Base-by-base conservation (phyloP, 2,888 invertebrate genomes). In the Eristalis tenax region DNA sequence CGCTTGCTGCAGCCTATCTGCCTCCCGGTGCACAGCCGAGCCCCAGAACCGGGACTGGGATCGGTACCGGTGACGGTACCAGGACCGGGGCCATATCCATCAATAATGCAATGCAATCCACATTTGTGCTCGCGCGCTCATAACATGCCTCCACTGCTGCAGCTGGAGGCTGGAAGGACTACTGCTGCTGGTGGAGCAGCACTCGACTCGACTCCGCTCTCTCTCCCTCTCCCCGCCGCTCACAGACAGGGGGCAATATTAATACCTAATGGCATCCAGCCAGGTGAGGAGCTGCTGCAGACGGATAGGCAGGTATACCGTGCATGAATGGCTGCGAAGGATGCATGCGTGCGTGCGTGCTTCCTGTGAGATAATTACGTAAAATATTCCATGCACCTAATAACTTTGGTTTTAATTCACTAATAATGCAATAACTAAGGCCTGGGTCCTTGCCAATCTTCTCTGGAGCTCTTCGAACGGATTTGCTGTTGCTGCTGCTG, bases 401-500 rank as follows among this genome's bases (percentile, higher is more conserved):
- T 88, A 84, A 88, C 88, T 88, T 88, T 84, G 88, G 83, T 88
- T 88, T 88, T 88, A 88, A 88, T 88, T 88, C 88, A 88, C 88
- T 88, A 84, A 88, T 88, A 88, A 88, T 86, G 88, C 80, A 88
- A 86, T 78, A 86, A 88, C 84, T 83, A 83, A 87, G 64, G 73
- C 83, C 79, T 73, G 79, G 63, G 76, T 83, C 79, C 87, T 87
- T 83, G 83, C 78, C 70, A 59, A 13, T 59, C 59, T 59, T 18
- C 50, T 50, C 50, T 18, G 50, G 50, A 23, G 35, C 77, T 77
- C 77, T 38, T 64, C 69, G 65, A 70, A 86, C 61, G 82, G 43
- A 86, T 86, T 78, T 83, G 81, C 75, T 69, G 57, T 32, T 32
- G 32, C 32, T 32, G 32, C 8, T 8, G 32, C 8, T 8, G 32